These are phyloP conservation scores for Solen grandis DNA, from an alignment of 1,140 invertebrate genomes.

Conservation along the genomic window DNA sequence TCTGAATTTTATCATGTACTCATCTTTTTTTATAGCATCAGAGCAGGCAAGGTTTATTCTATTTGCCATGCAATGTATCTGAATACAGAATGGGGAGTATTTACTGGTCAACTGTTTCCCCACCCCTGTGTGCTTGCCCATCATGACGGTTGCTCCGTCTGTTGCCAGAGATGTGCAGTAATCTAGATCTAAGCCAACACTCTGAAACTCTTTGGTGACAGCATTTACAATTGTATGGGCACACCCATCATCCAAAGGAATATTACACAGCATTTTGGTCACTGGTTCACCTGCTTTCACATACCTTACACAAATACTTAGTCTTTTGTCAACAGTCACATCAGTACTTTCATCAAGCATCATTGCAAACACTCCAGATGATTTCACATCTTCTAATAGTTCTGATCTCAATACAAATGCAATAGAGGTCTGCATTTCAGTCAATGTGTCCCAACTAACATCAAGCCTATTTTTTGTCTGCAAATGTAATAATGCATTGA, in stretches of 20 bases:
- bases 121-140: conserved; percentile 13
- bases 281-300: conserved; percentile 18
- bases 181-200: neutral
- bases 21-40: conserved; percentile 44
- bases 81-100: conserved; percentile 29
- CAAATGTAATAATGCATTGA: conserved; percentile 19
- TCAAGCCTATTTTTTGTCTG: conserved; percentile 11
- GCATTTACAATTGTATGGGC: conserved; percentile 7
- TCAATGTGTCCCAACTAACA: conserved; percentile 34
- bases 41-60: conserved; percentile 37
- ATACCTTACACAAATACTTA: conserved; percentile 16
- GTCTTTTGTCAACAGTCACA: conserved; percentile 21
- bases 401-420: neutral
- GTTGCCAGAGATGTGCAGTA: conserved; percentile 8
- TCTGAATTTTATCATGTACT: conserved; percentile 27
- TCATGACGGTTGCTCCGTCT: conserved; percentile 29
- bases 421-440: conserved; percentile 17
- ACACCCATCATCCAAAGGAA: neutral
- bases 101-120: conserved; percentile 18
- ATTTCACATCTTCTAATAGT: conserved; percentile 3
- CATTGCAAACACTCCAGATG: conserved; percentile 3
- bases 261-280: conserved; percentile 16
- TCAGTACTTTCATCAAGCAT: conserved; percentile 39
- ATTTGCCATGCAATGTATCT: conserved; percentile 20
- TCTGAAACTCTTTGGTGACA: neutral